Conservation (phyloP, 2,888 invertebrate species). For the Melinopterus prodromus region DNA sequence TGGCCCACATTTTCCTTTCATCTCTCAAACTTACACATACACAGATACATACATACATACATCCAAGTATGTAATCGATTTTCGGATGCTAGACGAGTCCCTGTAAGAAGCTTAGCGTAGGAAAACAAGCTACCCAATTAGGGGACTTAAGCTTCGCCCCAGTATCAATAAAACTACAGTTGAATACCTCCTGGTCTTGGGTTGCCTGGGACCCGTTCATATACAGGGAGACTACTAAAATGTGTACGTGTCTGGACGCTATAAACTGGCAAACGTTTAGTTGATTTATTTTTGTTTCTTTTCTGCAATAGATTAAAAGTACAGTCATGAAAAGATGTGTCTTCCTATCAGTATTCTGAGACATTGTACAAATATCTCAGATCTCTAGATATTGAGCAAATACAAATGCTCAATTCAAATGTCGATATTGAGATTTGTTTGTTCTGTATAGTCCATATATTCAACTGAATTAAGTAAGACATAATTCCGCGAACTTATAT, state of each 20-base stretch:
- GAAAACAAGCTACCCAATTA: not conserved
- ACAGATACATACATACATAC: not conserved
- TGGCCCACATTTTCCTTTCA: not conserved
- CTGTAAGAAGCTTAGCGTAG: not conserved
- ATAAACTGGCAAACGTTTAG: not conserved
- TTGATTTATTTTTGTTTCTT: no score
- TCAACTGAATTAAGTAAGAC: no score
- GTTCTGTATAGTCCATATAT: no score
- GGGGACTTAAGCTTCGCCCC: not conserved
- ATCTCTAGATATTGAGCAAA: no score
- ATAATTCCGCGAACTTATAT: no score
- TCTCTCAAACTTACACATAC: not conserved
- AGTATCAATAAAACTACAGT: not conserved
- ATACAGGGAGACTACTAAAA: not conserved
- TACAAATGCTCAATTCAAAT: no score
- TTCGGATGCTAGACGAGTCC: not conserved
- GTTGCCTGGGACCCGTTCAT: not conserved
- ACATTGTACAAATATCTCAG: no score
- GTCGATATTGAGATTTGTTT: no score
- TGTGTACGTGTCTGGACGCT: not conserved
- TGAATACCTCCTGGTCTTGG: not conserved
- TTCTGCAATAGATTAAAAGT: no score
- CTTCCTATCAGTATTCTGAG: no score
- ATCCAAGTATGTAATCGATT: not conserved
- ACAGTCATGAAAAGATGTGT: no score